These are phyloP conservation scores for Paracentrotus lividus DNA, from an alignment of 53 echinoderm and acorn worm species.

Conservation along the genomic window DNA sequence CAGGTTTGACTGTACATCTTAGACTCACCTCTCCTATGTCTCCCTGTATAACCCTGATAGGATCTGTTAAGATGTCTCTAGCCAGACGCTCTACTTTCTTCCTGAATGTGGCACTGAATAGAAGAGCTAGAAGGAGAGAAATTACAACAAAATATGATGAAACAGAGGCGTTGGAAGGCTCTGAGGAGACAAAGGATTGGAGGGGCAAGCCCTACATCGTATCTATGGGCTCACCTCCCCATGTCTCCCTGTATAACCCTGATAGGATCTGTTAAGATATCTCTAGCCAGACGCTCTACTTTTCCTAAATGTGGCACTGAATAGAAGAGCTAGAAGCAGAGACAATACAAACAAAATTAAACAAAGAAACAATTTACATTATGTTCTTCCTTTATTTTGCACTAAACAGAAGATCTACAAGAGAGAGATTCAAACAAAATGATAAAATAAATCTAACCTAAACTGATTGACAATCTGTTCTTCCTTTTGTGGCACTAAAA, in stretches of 20 bases:
- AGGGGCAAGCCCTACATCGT: no score
- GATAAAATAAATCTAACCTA: no score
- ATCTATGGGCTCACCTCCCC: conserved; percentile 88
- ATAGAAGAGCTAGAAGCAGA: conserved; percentile 81
- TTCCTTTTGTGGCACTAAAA: no score
- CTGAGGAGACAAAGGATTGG: no score
- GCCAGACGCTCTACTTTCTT: conserved; percentile 95
- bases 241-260: conserved; percentile 97
- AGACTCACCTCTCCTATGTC: conserved; percentile 92
- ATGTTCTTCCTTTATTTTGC: no score
- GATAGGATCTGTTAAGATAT: conserved; percentile 94
- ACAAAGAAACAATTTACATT: no score
- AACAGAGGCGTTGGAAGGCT: no score
- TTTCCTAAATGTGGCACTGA: conserved; percentile 99
- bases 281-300: conserved; percentile 92
- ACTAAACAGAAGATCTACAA: no score
- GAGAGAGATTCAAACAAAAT: no score
- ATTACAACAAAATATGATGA: background rate
- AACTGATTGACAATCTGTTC: no score
- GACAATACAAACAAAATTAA: background rate
- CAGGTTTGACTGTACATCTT: background rate
- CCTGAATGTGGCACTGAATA: conserved; percentile 99
- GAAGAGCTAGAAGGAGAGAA: conserved; percentile 74
- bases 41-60: conserved; percentile 94
- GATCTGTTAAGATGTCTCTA: conserved; percentile 94